Base-by-base conservation (phyloP, 1,140 invertebrate genomes). In the Bombus soroeensis region DNA sequence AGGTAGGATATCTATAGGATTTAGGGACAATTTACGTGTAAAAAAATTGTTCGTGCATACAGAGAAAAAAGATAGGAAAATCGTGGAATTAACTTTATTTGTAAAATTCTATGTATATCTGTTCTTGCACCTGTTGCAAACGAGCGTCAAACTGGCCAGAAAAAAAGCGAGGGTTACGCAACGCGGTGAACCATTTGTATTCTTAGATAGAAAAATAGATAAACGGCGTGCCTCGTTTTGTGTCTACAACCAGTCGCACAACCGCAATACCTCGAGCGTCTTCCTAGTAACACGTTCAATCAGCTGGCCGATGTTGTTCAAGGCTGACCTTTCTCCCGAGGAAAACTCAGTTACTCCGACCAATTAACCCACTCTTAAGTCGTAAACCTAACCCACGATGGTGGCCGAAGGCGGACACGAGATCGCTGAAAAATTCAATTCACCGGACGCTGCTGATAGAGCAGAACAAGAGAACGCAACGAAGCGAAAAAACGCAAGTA, bases 251-350 rank as follows among this genome's bases (percentile, higher is more conserved):
- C 82, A 82, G 59, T 37, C 75, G 59, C 77, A 77, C 25, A 39
- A 85, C 77, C 70, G 80, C 73, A 72, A 71, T 43, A 59, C 22
- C 41, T 41, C 64, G 57, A 18, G 34, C 59, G 76, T 77, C 86
- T 87, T 85, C 83, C 80, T 75, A 62, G 82, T 87, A 88, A 74
- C 68, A 39, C 59, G 77, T 59, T 88, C 86, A 66, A 62, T 72
- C 76, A 83, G 70, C 39, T 59, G 79, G 28, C 18, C 2, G 75
- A 43, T 53, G 41, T 3, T 53, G 34, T 62, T 68, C 41, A 18
- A 15, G 32, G 37, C 59, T 37, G 71, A 74, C 76, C 39, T 62
- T 80, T n/a, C 66, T 41, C 47, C 18, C 37, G 37, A 13, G 59
- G 78, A 74, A 74, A 85, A 66, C 41, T 79, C 77, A 79, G 64